Evolutionary conservation across 2,113 vertebrate species (phyloP).

Genomic region (Mastomys coucha): DNA sequence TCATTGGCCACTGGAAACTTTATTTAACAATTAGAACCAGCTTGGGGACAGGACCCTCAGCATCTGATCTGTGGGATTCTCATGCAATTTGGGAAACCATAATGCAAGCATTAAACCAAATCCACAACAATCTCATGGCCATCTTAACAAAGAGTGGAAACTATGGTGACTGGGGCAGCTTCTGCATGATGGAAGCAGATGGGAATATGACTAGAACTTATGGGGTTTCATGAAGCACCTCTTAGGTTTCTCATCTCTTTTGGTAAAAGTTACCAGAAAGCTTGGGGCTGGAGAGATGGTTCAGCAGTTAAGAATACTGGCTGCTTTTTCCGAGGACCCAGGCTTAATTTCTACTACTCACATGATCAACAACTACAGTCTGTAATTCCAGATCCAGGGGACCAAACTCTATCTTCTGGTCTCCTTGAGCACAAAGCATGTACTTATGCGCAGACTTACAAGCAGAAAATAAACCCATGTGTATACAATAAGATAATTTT

Average conservation of each 20-base stretch:
- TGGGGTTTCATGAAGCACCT: background rate
- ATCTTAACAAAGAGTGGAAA: background rate
- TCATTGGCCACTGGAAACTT: too few species aligned
- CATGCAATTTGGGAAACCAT: too few species aligned
- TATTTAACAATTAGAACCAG: too few species aligned
- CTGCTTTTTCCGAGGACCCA: background rate
- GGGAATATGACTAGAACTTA: background rate
- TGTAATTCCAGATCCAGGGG: background rate
- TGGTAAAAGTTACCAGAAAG: background rate
- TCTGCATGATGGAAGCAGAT: background rate
- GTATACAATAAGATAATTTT: background rate
- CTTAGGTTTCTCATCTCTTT: background rate
- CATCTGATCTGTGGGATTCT: too few species aligned
- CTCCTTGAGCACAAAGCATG: background rate
- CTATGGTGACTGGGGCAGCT: background rate
- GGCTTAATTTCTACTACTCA: background rate
- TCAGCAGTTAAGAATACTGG: background rate
- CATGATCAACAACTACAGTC: background rate
- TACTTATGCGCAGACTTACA: background rate
- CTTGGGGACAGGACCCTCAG: too few species aligned
- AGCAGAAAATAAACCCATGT: background rate
- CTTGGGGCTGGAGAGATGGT: background rate
- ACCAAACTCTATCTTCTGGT: background rate
- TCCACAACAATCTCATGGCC: background rate
- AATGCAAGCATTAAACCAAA: too few species aligned